Evolutionary conservation across 2,888 invertebrate species (phyloP).

Genomic region (Epirrhoe tristata): DNA sequence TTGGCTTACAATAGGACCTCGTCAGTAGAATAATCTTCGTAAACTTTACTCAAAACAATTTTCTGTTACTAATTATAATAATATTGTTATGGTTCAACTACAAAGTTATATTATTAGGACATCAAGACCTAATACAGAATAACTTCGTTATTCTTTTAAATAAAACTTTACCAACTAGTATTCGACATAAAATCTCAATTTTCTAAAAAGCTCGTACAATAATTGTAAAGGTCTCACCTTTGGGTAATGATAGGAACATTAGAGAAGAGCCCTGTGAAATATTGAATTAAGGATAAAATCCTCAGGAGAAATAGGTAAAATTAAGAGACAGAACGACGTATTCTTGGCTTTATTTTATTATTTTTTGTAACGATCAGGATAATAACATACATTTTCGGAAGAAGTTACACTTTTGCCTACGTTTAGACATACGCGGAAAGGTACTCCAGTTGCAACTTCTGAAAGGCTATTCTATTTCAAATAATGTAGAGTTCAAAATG

Average conservation of each 20-base stretch:
- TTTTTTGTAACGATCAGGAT: conserved; percentile 74
- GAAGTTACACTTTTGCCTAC: conserved; percentile 64
- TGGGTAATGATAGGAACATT: conserved; percentile 46
- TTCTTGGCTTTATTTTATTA: conserved; percentile 67
- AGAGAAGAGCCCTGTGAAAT: conserved; percentile 56
- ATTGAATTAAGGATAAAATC: conserved; percentile 61
- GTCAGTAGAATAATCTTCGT: not conserved
- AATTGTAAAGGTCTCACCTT: conserved; percentile 6
- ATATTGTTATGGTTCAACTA: no score
- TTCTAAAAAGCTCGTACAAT: conserved; percentile 1
- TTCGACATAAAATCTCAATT: conserved; percentile 2
- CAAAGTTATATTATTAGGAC: no score
- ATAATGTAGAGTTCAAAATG: not conserved
- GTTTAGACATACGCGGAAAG: conserved; percentile 62
- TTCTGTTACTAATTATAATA: not conserved
- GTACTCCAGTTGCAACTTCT: conserved; percentile 60
- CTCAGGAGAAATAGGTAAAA: conserved; percentile 52
- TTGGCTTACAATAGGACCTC: not conserved
- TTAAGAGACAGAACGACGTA: conserved; percentile 58
- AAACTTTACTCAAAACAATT: not conserved
- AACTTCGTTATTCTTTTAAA: no score
- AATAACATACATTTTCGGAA: conserved; percentile 72
- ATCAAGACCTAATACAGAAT: no score
- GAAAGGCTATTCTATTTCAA: conserved; percentile 3
- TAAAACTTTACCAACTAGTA: not conserved